These are phyloP conservation scores for Arctia plantaginis DNA, from an alignment of 2,888 invertebrate genomes.

Conservation along the genomic window DNA sequence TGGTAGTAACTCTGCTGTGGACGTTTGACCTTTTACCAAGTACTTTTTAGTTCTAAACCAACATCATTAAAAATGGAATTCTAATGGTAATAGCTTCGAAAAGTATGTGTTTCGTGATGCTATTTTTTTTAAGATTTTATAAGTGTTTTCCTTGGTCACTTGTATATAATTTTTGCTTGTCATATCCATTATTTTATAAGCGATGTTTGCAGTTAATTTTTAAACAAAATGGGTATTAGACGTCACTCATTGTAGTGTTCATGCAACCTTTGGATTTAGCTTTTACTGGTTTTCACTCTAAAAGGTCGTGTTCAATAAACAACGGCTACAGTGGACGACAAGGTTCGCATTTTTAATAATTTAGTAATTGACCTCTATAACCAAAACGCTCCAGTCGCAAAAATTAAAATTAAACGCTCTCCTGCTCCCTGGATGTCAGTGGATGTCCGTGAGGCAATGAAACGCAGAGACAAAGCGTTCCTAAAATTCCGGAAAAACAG, in stretches of 20 bases:
- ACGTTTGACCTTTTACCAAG: slow-evolving; percentile 63
- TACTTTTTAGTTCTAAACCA: slow-evolving; percentile 53
- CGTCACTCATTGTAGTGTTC: background rate
- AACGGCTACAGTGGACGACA: too few relatives aligned
- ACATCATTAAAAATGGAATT: slow-evolving; percentile 57
- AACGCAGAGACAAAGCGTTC: too few relatives aligned
- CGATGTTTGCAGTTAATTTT: background rate
- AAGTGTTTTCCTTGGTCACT: background rate
- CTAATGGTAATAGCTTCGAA: slow-evolving; percentile 55
- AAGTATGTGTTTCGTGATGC: slow-evolving; percentile 29
- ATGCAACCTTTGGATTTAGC: background rate
- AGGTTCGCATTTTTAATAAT: too few relatives aligned
- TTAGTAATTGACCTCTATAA: too few relatives aligned
- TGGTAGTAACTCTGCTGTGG: slow-evolving; percentile 57
- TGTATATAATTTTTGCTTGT: background rate
- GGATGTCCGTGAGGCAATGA: too few relatives aligned
- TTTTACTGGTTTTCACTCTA: background rate
- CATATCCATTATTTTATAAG: background rate
- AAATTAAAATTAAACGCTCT: too few relatives aligned
- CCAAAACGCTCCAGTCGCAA: too few relatives aligned
- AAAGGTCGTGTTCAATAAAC: background rate
- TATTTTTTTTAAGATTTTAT: slow-evolving; percentile 34
- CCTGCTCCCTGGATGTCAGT: too few relatives aligned
- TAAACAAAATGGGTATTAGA: background rate
- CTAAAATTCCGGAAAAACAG: too few relatives aligned